Evolutionary conservation across 2,113 vertebrate genomes (phyloP), one percentile per base, ranked within the genome.

Genomic region (Nothobranchius furzeri): DNA sequence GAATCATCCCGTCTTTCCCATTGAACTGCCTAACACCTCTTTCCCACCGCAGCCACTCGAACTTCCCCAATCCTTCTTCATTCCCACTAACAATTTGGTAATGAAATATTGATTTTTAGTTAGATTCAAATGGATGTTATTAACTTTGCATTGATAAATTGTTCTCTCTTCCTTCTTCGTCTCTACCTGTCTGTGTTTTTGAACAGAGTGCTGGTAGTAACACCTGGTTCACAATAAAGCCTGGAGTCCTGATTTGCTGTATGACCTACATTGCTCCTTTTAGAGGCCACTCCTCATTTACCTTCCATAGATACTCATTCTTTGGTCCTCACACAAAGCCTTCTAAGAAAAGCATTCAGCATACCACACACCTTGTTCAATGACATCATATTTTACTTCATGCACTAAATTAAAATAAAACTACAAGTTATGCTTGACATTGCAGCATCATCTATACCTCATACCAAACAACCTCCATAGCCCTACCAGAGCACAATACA

Each of bases 61-160:
- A 96, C 96, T 96, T 97, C 95, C 94, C 90, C 95, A 93, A 99
- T 99, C 96, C 96, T 95, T 99, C 98, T 99, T 99, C 97, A 99
- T 99, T 98, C 96, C 95, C 90, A 89, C 96, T 99, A 98, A 99
- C 98, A 99, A 99, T 99, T 99, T 99, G 96, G 97, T 99, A 99
- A 99, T 99, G 96, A 99, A 99, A 99, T 99, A 99, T 99, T 98
- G 98, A 99, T 99, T 99, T 99, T 99, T 99, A 96, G 96, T 99
- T 99, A 99, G 96, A 99, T 99, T 99, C 96, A 99, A 99, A 99
- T 99, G 96, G 98, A 98, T 97, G 96, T 99, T 99, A 98, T 99
- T 98, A 99, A 97, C 96, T 99, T 99, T 99, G 97, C 97, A 99
- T 99, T 99, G 98, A 99, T 98, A 98, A 98, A 99, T 98, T 92